These are phyloP conservation scores for Pangasius macronema DNA, from an alignment of 2,797 vertebrate species.

Conservation along the genomic window DNA sequence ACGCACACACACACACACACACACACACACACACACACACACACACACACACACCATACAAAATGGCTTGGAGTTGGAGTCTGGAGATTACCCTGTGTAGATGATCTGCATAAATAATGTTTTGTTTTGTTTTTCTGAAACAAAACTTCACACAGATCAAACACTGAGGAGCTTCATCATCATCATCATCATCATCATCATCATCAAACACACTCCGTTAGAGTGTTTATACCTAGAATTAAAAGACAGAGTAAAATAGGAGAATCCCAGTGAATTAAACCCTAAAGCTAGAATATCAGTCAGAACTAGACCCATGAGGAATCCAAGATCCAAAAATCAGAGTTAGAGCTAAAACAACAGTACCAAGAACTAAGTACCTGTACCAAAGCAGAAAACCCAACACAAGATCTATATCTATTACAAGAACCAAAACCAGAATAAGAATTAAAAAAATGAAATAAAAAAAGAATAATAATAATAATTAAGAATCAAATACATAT, in stretches of 20 bases:
- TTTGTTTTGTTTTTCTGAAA: slow-evolving; percentile 2
- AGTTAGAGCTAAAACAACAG: background rate
- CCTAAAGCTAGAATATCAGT: background rate
- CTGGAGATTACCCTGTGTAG: background rate
- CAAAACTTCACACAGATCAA: background rate
- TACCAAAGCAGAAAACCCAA: background rate
- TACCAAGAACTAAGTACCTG: background rate
- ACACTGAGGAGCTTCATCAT: background rate
- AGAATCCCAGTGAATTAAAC: background rate
- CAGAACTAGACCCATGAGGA: background rate
- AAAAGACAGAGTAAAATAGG: background rate
- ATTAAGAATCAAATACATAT: background rate
- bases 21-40: no score
- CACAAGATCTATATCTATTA: background rate
- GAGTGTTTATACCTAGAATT: background rate
- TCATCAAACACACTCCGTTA: background rate
- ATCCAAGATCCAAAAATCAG: no score
- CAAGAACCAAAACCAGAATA: background rate
- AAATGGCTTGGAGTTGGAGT: no score
- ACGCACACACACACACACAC: no score
- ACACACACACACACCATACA: no score
- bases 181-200: background rate
- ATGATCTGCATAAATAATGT: background rate
- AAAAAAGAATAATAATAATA: background rate
- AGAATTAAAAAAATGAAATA: no score